Percentiles rank a stretch among this genome's conserved stretches.
Conservation (phyloP, 2,797 vertebrate genomes). For the Tangara arthus region DNA sequence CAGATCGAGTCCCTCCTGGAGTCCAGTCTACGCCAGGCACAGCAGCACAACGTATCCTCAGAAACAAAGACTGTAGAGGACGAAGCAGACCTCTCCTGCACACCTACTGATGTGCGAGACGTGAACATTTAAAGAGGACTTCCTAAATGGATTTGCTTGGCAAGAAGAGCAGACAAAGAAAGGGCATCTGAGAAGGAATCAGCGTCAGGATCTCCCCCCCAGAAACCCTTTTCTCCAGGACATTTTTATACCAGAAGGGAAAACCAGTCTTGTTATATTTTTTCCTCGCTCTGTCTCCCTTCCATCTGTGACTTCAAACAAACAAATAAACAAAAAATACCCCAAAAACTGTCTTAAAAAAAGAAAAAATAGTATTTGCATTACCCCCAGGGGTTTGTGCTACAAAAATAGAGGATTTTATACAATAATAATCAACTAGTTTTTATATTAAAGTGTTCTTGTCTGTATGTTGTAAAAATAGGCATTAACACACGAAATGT, state of each 20-base stretch:
- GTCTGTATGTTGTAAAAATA: slow-evolving; percentile 80
- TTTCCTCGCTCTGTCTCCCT: slow-evolving; percentile 74
- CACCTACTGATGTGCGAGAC: slow-evolving; percentile 94
- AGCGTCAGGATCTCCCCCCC: slow-evolving; percentile 60
- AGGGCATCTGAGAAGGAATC: slow-evolving; percentile 74
- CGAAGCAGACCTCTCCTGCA: slow-evolving; percentile 91
- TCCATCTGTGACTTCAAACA: slow-evolving; percentile 75
- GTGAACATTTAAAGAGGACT: slow-evolving; percentile 91
- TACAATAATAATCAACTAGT: slow-evolving; percentile 82
- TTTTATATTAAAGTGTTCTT: slow-evolving; percentile 79
- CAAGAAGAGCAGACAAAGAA: slow-evolving; percentile 59
- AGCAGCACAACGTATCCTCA: slow-evolving; percentile 81
- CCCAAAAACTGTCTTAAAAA: slow-evolving; percentile 75
- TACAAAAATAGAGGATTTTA: slow-evolving; percentile 76
- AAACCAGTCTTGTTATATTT: slow-evolving; percentile 62
- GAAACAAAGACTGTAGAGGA: slow-evolving; percentile 91
- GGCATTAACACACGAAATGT: slow-evolving; percentile 77
- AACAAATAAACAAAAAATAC: slow-evolving; percentile 68
- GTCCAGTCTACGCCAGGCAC: slow-evolving; percentile 92
- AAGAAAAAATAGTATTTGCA: slow-evolving; percentile 76
- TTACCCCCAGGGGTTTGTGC: slow-evolving; percentile 75
- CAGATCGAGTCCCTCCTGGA: slow-evolving; percentile 97
- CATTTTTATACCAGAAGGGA: slow-evolving; percentile 75
- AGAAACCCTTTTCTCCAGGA: slow-evolving; percentile 71
- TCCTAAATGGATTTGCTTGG: slow-evolving; percentile 58